Evolutionary conservation across 2,113 vertebrate genomes (phyloP), one percentile per base, ranked within the genome.

Genomic region (Marmota flaviventris): DNA sequence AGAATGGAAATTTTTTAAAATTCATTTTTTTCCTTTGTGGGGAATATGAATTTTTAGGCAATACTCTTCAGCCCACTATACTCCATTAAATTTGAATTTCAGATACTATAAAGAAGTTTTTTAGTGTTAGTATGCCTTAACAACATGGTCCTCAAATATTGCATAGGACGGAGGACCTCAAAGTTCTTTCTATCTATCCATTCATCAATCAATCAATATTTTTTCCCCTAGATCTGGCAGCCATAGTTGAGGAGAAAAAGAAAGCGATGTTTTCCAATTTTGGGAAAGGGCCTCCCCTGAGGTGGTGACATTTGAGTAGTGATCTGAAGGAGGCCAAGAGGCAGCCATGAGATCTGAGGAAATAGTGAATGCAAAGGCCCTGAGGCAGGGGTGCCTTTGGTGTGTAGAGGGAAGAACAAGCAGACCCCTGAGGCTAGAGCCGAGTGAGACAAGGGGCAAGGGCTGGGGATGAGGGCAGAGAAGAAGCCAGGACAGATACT

Each of bases 11-110:
- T 58, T 24, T 24, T 58, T 58, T 58, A 4, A 8, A 65, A 34
- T 45, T 48, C 8, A 37, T 29, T 17, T 63, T 29, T 45, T 63
- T 73, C 16, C 34, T 37, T 89, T 42, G 70, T 24, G 20, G 39
- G 32, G 56, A 4, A 22, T 3, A 0, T 37, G 63, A 14, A 61
- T 79, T 87, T 96, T 78, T 91, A 73, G 70, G 39, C 34, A 53
- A 22, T 22, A 45, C 51, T 32, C 17, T 77, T 94, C 61, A 72
- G 45, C 27, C 17, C 29, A 79, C 37, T 87, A 34, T 9, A 53
- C 17, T 45, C 34, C 34, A 32, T 85, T 48, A 37, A 45, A 65
- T 81, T 85, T 85, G 39, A 92, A 72, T 95, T 89, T 92, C 78
- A 92, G 32, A 37, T 89, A 29, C 48, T 48, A 3, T 34, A 27